These are phyloP conservation scores for Albula goreensis DNA, from an alignment of 2,113 vertebrate species.

Conservation along the genomic window DNA sequence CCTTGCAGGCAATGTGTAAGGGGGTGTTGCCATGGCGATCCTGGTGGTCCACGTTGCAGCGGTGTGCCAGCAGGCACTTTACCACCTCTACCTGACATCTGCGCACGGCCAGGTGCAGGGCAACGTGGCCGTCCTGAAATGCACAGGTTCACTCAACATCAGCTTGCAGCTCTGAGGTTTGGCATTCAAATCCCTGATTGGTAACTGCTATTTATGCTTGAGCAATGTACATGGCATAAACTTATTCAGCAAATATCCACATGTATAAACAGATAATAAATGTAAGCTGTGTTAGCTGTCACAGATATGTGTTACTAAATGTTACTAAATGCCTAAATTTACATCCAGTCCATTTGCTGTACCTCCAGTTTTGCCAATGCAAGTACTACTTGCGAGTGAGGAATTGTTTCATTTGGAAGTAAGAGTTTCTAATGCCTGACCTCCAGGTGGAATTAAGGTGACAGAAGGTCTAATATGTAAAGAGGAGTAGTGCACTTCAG, in stretches of 20 bases:
- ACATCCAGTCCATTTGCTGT: too few species aligned
- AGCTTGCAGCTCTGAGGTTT: not conserved
- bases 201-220: too few species aligned
- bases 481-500: not conserved
- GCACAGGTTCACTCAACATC: conserved; percentile 13
- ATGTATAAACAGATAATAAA: too few species aligned
- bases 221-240: too few species aligned
- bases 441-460: not conserved
- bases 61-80: conserved; percentile 81
- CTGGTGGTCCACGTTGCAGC: conserved; percentile 82
- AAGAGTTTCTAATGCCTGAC: not conserved
- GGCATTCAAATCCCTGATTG: too few species aligned
- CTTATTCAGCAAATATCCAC: too few species aligned
- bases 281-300: too few species aligned
- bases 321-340: too few species aligned
- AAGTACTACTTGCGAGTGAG: not conserved
- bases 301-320: too few species aligned
- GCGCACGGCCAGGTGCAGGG: conserved; percentile 90
- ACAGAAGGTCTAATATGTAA: not conserved
- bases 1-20: conserved; percentile 93
- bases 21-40: conserved; percentile 93
- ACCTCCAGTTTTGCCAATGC: not conserved
- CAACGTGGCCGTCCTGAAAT: conserved; percentile 90
- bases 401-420: not conserved
- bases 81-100: conserved; percentile 94